Evolutionary conservation across 2,797 vertebrate genomes (phyloP), one percentile per base, ranked within the genome.

Genomic region (Vespertilio murinus): DNA sequence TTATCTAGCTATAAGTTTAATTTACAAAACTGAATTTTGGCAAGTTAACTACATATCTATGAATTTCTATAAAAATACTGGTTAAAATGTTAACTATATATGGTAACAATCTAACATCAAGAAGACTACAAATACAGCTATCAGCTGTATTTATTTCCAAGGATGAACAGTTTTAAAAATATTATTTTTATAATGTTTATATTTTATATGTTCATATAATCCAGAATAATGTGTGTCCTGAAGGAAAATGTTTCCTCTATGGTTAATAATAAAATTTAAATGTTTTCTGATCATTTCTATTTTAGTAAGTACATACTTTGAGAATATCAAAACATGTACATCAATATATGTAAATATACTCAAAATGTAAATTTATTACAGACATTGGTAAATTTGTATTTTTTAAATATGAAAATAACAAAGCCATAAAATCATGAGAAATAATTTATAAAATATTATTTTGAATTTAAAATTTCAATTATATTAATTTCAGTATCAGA

Each of bases 311-410:
- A 84, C 0, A 78, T 13, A 93, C 67, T 61, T 75, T 71, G 45
- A 90, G 25, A 86, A 56, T 67, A 94, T 47, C 40, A 90, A 70
- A 45, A 96, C 82, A 78, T 38, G 91, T 33, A 59, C 30, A 49
- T 71, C 25, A 94, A 64, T 69, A 83, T 84, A 96, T 45, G 95
- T 59, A 96, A 74, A 80, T 17, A 81, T 56, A 91, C 54, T 93
- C 33, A 88, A 42, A 23, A 85, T 65, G 83, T 71, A 93, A 82
- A 94, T 86, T 88, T 96, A 95, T 85, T 33, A 90, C 13, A 96
- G 38, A 67, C 35, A 88, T 82, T 25, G 79, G 84, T 73, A 96
- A 59, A 84, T 64, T 42, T 94, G 71, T 75, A 69, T 54, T 16
- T 45, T 61, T 40, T 96, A 91, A 88, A 83, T 73, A 95, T 75